phyloP scores from a whole-genome alignment of 1,140 invertebrate genomes.

The Drosophila burlai region DNA sequence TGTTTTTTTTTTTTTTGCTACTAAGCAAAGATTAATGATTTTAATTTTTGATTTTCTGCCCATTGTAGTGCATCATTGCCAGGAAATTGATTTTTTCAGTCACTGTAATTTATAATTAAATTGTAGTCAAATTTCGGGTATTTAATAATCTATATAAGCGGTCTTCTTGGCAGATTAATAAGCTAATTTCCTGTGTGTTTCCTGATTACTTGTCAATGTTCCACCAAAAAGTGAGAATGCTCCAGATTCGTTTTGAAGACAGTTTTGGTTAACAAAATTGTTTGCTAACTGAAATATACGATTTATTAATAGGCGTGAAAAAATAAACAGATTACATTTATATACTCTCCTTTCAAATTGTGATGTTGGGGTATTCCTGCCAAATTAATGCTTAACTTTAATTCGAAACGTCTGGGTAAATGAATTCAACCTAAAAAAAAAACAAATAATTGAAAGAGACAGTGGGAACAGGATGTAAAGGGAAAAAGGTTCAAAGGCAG shows the following conservation, averaged over 20 bases:
- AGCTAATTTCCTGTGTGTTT: slow-evolving; percentile 46
- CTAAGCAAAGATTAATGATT: background rate
- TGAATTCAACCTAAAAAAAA: slow-evolving; percentile 15
- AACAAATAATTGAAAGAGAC: slow-evolving; percentile 58
- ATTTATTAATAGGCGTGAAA: too few relatives aligned
- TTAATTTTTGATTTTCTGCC: background rate
- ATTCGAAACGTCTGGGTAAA: slow-evolving; percentile 18
- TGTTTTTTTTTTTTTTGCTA: background rate
- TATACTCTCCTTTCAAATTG: background rate
- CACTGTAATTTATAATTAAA: slow-evolving; percentile 49
- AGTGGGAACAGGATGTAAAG: slow-evolving; percentile 34
- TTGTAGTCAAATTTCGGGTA: slow-evolving; percentile 26
- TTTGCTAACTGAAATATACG: too few relatives aligned
- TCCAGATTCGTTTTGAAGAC: background rate
- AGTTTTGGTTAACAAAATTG: background rate
- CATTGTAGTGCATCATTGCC: background rate
- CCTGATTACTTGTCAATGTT: background rate
- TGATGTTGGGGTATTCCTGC: background rate
- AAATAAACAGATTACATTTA: background rate
- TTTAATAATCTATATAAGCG: background rate
- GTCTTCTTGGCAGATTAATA: slow-evolving; percentile 35
- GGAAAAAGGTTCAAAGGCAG: slow-evolving; percentile 9
- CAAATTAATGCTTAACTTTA: slow-evolving; percentile 28
- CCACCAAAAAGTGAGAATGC: background rate
- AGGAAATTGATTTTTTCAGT: background rate